Conservation (phyloP, 2,797 vertebrate genomes). For the Gymnodraco acuticeps region DNA sequence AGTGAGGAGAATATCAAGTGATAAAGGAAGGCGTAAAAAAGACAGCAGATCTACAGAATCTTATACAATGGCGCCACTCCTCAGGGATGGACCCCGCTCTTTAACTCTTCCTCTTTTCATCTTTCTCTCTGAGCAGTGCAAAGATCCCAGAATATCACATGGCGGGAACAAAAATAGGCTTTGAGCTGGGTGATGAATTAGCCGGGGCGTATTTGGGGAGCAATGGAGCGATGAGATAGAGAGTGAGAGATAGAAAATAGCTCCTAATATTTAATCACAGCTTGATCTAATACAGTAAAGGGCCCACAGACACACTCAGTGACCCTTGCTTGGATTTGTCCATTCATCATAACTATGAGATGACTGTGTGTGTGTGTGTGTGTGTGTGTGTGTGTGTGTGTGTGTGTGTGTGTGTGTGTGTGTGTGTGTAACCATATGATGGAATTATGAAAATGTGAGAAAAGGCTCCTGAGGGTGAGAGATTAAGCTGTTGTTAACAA, state of each 20-base stretch:
- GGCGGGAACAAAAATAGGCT: conserved; percentile 66
- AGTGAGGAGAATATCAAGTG: not conserved
- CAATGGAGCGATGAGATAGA: conserved; percentile 29
- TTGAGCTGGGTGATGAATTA: conserved; percentile 68
- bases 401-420: conserved; percentile 26
- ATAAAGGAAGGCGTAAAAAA: conserved; percentile 13
- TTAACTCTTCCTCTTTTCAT: conserved; percentile 45
- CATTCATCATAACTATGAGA: conserved; percentile 52
- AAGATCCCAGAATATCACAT: conserved; percentile 73
- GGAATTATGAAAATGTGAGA: conserved; percentile 41
- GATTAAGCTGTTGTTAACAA: conserved; percentile 31
- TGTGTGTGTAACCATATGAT: conserved; percentile 40
- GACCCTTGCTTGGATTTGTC: conserved; percentile 48
- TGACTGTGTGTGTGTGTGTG: conserved; percentile 23
- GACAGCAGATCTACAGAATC: conserved; percentile 17
- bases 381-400: conserved; percentile 18
- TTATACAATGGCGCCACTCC: conserved; percentile 31
- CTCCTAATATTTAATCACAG: conserved; percentile 72
- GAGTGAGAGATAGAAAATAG: conserved; percentile 52
- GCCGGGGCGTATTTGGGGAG: conserved; percentile 60
- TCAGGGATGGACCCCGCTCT: conserved; percentile 47
- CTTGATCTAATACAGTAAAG: conserved; percentile 52
- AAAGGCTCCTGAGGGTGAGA: conserved; percentile 8
- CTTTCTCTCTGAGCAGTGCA: conserved; percentile 48
- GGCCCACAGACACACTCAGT: conserved; percentile 55